phyloP scores from a whole-genome alignment of 1,140 invertebrate species.

The Parasteatoda tepidariorum region DNA sequence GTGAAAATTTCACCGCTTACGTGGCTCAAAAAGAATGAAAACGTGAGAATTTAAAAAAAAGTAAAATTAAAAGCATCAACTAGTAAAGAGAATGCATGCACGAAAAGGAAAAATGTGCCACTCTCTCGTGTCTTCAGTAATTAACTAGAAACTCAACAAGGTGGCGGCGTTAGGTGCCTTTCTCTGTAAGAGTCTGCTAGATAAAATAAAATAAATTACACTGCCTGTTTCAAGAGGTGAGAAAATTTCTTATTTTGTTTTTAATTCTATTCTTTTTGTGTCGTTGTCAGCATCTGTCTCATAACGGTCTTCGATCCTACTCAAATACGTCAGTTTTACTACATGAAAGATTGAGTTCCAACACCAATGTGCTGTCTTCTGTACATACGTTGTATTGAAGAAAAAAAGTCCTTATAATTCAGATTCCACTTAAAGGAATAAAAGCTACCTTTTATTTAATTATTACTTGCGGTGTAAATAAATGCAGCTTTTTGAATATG shows the following conservation, averaged over 20 bases:
- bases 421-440: too few species aligned
- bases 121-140: constrained; percentile 26
- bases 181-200: constrained; percentile 28
- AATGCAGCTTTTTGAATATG: too few species aligned
- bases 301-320: constrained; percentile 6
- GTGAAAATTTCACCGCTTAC: constrained; percentile 9
- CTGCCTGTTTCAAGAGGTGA: not conserved
- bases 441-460: too few species aligned
- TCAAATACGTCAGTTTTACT: constrained; percentile 10
- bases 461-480: too few species aligned
- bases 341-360: too few species aligned
- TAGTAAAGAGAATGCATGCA: constrained; percentile 10
- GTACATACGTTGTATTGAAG: too few species aligned
- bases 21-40: not conserved
- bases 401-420: too few species aligned
- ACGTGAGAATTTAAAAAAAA: not conserved
- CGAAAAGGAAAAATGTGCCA: constrained; percentile 31
- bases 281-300: constrained; percentile 16
- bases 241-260: not conserved
- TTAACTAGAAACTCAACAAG: constrained; percentile 44
- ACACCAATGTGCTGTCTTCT: too few species aligned
- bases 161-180: constrained; percentile 28
- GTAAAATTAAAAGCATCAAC: constrained; percentile 10
- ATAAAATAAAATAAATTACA: constrained; percentile 47
- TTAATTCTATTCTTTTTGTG: constrained; percentile 10